Percentiles rank a stretch among this genome's conserved stretches.
Evolutionary conservation across 2,888 invertebrate species (phyloP).

Genomic region (Dioctria linearis): DNA sequence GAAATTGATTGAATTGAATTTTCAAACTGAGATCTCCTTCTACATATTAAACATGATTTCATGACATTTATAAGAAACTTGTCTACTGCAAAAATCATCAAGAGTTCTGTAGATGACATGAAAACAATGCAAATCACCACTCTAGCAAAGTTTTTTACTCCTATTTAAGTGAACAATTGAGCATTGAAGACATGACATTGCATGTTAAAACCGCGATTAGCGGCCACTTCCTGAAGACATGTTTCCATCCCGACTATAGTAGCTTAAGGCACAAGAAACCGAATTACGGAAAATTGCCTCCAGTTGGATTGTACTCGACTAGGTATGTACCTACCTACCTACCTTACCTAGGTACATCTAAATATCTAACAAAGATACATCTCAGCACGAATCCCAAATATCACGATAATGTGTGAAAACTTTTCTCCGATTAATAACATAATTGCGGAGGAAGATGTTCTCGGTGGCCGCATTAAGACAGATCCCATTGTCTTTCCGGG

Average conservation of each 20-base stretch:
- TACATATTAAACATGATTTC: no score
- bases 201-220: slow-evolving; percentile 55
- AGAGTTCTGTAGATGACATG: no score
- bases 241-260: not conserved
- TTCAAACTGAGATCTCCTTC: no score
- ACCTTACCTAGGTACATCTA: no score
- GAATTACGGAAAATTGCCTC: slow-evolving; percentile 29
- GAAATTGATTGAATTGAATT: no score
- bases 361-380: slow-evolving; percentile 47
- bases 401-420: slow-evolving; percentile 57
- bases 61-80: no score
- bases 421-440: slow-evolving; percentile 58
- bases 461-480: not conserved
- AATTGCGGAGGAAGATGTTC: slow-evolving; percentile 51
- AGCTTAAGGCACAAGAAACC: not conserved
- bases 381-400: slow-evolving; percentile 54
- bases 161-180: not conserved
- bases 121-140: no score
- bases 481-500: slow-evolving; percentile 3
- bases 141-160: no score
- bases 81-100: no score
- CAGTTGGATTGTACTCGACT: not conserved
- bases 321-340: no score
- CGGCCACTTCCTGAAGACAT: slow-evolving; percentile 48
- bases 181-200: slow-evolving; percentile 27